A percentile compares a stretch with the other conserved stretches of the same genome.
These are phyloP conservation scores for Drosophila setifemur DNA, from an alignment of 1,140 invertebrate species.

Conservation along the genomic window DNA sequence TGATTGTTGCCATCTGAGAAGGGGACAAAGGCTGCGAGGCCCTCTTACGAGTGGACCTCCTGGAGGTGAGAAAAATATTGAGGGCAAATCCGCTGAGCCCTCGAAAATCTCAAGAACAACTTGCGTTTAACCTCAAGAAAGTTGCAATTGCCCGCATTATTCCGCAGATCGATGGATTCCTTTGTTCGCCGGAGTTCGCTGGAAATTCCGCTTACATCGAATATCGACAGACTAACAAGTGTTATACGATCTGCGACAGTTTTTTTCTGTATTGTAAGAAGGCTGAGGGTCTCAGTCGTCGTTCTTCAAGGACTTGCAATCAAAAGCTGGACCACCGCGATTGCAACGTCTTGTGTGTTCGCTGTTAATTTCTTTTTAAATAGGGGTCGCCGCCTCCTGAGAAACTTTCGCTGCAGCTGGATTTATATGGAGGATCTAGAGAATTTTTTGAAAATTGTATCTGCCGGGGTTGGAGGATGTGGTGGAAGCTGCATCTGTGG, in stretches of 20 bases:
- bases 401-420: constrained; percentile 1
- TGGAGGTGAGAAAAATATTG: constrained; percentile 80
- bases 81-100: constrained; percentile 50
- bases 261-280: constrained; percentile 5
- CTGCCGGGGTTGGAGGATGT: constrained; percentile 53
- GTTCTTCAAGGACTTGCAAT: constrained; percentile 57
- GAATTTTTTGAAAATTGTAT: not conserved
- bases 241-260: constrained; percentile 68
- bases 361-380: constrained; percentile 6
- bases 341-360: constrained; percentile 67
- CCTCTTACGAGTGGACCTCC: constrained; percentile 67
- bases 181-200: constrained; percentile 37
- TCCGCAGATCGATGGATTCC: constrained; percentile 15
- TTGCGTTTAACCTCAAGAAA: constrained; percentile 82
- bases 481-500: constrained; percentile 42
- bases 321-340: constrained; percentile 73
- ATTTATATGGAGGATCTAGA: not conserved
- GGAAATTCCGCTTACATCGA: constrained; percentile 29
- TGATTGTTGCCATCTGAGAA: constrained; percentile 64
- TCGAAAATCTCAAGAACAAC: constrained; percentile 55
- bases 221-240: constrained; percentile 72
- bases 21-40: constrained; percentile 55
- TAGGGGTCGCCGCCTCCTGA: constrained; percentile 45
- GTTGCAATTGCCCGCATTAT: constrained; percentile 79
- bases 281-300: constrained; percentile 11